Base-by-base conservation (phyloP, 2,113 vertebrate genomes). In the Pygoscelis adeliae region DNA sequence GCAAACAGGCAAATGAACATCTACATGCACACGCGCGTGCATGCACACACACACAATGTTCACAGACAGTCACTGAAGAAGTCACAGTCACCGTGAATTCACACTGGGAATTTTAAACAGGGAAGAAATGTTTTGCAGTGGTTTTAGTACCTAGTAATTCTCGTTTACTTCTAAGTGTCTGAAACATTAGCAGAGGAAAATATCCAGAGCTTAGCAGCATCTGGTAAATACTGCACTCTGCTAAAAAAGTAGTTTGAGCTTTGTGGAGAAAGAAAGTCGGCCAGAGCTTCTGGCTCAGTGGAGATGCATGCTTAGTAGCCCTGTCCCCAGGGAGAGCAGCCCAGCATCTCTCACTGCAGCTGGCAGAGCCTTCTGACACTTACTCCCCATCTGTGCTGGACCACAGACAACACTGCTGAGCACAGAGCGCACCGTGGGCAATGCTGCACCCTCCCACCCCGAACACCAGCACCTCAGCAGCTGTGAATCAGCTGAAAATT, bases 41-140 rank as follows among this genome's bases (percentile, higher is more conserved):
- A 8, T 4, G 3, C 2, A 5, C 1, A 0, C 5, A 5, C 59
- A 22, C 10, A 36, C 1, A 42, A 42, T 42, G 42, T 42, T 42
- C 42, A 42, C 42, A 65, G 44, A 53, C 52, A 62, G 40, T 15
- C 59, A 74, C 59, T 36, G 40, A 87, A 85, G 32, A 14, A 42
- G 42, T 40, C 38, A 40, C 38, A 40, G 38, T 42, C 42, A 42
- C 42, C 6, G 42, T 15, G 42, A 42, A 42, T 42, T 42, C 42
- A 42, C 42, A 42, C 42, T 6, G 5, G 17, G n/a, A 59, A 83
- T 87, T 87, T 66, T 61, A 52, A 90, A 73, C 4, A 53, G 55
- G 30, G 8, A 93, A 93, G 19, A 78, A 78, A 70, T 62, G 40
- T 58, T 85, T 74, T 58, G 69, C 78, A 74, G 19, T 32, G 14